Evolutionary conservation across 2,888 invertebrate genomes (phyloP).

Genomic region (Drosophila recens): DNA sequence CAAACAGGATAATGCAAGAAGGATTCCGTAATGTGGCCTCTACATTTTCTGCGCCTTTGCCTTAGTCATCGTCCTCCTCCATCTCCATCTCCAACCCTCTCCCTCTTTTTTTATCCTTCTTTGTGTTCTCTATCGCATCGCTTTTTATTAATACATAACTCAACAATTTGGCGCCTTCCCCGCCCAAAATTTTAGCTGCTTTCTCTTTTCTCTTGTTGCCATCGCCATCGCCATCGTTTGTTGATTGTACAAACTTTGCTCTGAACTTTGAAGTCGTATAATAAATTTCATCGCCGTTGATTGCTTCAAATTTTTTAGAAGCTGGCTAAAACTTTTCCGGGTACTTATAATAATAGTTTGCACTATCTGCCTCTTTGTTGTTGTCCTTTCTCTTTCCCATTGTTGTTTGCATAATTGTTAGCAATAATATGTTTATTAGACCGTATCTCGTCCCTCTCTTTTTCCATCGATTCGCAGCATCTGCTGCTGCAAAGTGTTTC

Average conservation of each 20-base stretch:
- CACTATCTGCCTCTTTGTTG: neutral
- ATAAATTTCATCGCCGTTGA: slow-evolving; percentile 75
- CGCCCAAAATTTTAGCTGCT: neutral
- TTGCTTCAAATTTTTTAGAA: slow-evolving; percentile 53
- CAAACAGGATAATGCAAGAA: slow-evolving; percentile 79
- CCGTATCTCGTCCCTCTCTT: neutral
- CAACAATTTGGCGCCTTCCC: slow-evolving; percentile 45
- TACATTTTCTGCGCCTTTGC: slow-evolving; percentile 43
- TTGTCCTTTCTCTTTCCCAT: neutral
- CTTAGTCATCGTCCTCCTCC: slow-evolving; percentile 13
- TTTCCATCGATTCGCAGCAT: slow-evolving; percentile 6
- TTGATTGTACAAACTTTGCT: slow-evolving; percentile 64
- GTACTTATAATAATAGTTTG: slow-evolving; percentile 49
- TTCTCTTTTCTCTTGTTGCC: slow-evolving; percentile 18
- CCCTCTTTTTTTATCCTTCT: slow-evolving; percentile 34
- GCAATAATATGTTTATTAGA: slow-evolving; percentile 48
- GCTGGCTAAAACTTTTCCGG: slow-evolving; percentile 50
- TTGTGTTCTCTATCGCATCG: slow-evolving; percentile 59
- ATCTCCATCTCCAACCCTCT: neutral
- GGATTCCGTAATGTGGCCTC: slow-evolving; percentile 75
- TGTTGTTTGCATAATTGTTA: slow-evolving; percentile 38
- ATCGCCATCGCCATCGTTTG: slow-evolving; percentile 39
- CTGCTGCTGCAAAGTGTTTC: neutral
- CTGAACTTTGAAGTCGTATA: slow-evolving; percentile 59
- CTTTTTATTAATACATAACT: slow-evolving; percentile 64